These are phyloP conservation scores for Pectinophora gossypiella DNA, from an alignment of 1,140 invertebrate species.

Conservation along the genomic window DNA sequence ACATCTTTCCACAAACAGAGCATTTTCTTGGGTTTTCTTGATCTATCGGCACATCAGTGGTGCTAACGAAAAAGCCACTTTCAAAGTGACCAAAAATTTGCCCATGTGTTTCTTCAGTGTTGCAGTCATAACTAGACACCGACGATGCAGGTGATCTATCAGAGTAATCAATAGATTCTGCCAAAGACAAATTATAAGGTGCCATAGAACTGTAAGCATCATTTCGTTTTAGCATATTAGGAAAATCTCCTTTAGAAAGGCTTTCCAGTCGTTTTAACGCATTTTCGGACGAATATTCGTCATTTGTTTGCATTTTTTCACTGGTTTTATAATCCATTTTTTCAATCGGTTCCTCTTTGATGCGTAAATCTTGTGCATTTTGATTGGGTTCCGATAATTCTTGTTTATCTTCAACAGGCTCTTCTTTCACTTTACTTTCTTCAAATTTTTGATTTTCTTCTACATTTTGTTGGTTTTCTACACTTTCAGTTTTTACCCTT, in stretches of 20 bases:
- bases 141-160: slow-evolving; percentile 77
- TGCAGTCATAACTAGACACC: slow-evolving; percentile 77
- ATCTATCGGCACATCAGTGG: slow-evolving; percentile 88
- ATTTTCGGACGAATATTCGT: slow-evolving; percentile 75
- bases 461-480: slow-evolving; percentile 20
- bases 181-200: slow-evolving; percentile 53
- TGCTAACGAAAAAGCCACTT: slow-evolving; percentile 83
- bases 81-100: slow-evolving; percentile 83
- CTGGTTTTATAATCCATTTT: slow-evolving; percentile 28
- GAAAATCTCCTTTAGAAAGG: slow-evolving; percentile 86
- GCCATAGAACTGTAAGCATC: slow-evolving; percentile 33
- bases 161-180: slow-evolving; percentile 70
- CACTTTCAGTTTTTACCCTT: slow-evolving; percentile 52
- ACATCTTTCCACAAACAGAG: slow-evolving; percentile 93
- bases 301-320: slow-evolving; percentile 17
- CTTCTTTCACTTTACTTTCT: slow-evolving; percentile 38
- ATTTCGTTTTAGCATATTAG: slow-evolving; percentile 66
- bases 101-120: slow-evolving; percentile 76
- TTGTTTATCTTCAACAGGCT: slow-evolving; percentile 36
- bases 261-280: slow-evolving; percentile 87
- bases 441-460: slow-evolving; percentile 19
- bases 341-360: slow-evolving; percentile 51
- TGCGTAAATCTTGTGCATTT: slow-evolving; percentile 42
- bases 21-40: slow-evolving; percentile 88
- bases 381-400: slow-evolving; percentile 38